A percentile compares a stretch with the other conserved stretches of the same genome.
phyloP scores from a whole-genome alignment of 2,888 invertebrate species.

The Emesis furor region DNA sequence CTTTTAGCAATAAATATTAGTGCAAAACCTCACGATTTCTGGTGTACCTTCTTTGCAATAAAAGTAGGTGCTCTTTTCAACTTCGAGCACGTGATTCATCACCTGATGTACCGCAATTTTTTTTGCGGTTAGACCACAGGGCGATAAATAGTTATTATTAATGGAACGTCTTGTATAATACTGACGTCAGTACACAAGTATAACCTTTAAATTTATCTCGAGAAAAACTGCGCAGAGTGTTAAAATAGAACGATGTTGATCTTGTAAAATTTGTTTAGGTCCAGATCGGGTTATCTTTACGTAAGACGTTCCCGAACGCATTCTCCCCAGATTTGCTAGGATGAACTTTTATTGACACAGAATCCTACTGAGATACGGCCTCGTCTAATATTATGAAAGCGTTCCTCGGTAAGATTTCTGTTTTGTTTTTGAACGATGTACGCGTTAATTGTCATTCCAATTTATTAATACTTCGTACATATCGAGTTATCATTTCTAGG shows the following conservation, averaged over 20 bases:
- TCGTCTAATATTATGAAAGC: neutral
- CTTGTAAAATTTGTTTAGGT: slow-evolving; percentile 72
- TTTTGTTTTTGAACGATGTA: neutral
- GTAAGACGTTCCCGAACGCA: slow-evolving; percentile 58
- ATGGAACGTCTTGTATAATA: neutral
- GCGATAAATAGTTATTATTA: too few relatives aligned
- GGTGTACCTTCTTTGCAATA: too few relatives aligned
- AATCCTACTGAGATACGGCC: slow-evolving; percentile 52
- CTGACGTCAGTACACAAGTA: neutral
- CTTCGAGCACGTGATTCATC: too few relatives aligned
- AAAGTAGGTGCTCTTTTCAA: too few relatives aligned
- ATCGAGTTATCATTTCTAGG: too few relatives aligned
- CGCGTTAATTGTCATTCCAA: neutral
- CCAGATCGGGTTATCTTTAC: slow-evolving; percentile 75
- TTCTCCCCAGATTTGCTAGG: slow-evolving; percentile 70
- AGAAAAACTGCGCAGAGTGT: slow-evolving; percentile 58
- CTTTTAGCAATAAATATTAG: too few relatives aligned
- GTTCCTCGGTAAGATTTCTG: neutral
- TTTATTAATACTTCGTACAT: too few relatives aligned
- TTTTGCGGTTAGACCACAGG: too few relatives aligned
- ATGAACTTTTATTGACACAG: slow-evolving; percentile 76
- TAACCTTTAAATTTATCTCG: slow-evolving; percentile 1
- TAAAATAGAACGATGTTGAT: slow-evolving; percentile 66
- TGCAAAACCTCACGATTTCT: too few relatives aligned
- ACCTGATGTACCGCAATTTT: too few relatives aligned